Percentiles rank a stretch among this genome's conserved stretches.
Conservation (phyloP, 2,797 vertebrate species). For the Coluber constrictor region DNA sequence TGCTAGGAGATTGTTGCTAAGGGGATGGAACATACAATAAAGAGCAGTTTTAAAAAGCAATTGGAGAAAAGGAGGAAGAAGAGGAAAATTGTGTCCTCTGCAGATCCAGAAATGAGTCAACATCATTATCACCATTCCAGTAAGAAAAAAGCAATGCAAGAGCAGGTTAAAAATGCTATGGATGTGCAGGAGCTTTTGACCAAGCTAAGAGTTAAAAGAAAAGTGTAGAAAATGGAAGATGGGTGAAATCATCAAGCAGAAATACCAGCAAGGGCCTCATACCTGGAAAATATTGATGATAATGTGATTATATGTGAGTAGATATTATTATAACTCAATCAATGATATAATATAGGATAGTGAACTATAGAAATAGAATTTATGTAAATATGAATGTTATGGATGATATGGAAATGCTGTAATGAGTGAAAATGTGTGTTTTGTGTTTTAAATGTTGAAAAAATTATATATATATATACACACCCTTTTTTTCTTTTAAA, state of each 20-base stretch:
- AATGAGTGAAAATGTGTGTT: no score
- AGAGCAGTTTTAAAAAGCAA: neutral
- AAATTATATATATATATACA: no score
- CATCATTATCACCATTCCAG: neutral
- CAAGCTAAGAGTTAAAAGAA: neutral
- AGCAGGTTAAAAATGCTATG: neutral
- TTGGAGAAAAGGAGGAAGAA: neutral
- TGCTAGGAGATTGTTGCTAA: neutral
- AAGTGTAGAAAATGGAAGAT: neutral
- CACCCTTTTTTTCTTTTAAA: no score
- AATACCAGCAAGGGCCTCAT: neutral
- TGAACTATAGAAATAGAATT: no score
- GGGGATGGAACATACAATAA: neutral
- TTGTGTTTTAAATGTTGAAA: no score
- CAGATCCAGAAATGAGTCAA: neutral
- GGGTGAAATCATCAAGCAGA: neutral
- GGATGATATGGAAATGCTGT: no score
- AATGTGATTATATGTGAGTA: no score
- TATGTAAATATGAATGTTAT: no score
- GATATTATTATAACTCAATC: no score
- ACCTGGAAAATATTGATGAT: neutral
- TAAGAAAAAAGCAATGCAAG: neutral
- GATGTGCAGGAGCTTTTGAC: neutral
- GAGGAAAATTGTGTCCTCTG: neutral
- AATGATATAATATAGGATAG: no score